phyloP scores from a whole-genome alignment of 2,113 vertebrate genomes.

The Amphiprion ocellaris region DNA sequence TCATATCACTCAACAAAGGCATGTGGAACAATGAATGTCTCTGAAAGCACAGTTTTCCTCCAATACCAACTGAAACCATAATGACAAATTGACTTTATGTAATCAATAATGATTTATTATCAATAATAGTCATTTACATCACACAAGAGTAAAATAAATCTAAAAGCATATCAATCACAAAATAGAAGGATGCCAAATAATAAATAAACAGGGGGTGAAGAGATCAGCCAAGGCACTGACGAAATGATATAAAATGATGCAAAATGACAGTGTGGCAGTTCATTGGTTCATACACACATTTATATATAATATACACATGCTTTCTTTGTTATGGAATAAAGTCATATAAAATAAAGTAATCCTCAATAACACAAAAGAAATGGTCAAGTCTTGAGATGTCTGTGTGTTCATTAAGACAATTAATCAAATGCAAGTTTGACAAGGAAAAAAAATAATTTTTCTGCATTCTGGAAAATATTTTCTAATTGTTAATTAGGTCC shows the following conservation, averaged over 20 bases:
- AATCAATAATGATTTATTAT: slow-evolving; percentile 74
- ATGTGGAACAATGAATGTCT: too few relatives aligned
- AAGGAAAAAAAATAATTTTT: not conserved
- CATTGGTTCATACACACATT: slow-evolving; percentile 4
- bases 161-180: slow-evolving; percentile 57
- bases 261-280: slow-evolving; percentile 43
- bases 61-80: too few relatives aligned
- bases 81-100: slow-evolving; percentile 13
- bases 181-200: slow-evolving; percentile 39
- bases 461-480: not conserved
- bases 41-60: too few relatives aligned
- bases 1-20: too few relatives aligned
- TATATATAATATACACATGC: slow-evolving; percentile 51
- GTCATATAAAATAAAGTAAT: slow-evolving; percentile 30
- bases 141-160: slow-evolving; percentile 61
- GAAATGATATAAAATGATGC: slow-evolving; percentile 40
- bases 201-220: slow-evolving; percentile 60
- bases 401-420: slow-evolving; percentile 4
- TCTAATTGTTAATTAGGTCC: not conserved
- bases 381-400: slow-evolving; percentile 1
- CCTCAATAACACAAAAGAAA: slow-evolving; percentile 36
- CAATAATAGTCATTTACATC: slow-evolving; percentile 48
- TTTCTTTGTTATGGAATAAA: slow-evolving; percentile 27
- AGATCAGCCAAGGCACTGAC: slow-evolving; percentile 23
- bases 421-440: not conserved